These are phyloP conservation scores for Sialis fuliginosa DNA, from an alignment of 2,888 invertebrate species.

Conservation along the genomic window DNA sequence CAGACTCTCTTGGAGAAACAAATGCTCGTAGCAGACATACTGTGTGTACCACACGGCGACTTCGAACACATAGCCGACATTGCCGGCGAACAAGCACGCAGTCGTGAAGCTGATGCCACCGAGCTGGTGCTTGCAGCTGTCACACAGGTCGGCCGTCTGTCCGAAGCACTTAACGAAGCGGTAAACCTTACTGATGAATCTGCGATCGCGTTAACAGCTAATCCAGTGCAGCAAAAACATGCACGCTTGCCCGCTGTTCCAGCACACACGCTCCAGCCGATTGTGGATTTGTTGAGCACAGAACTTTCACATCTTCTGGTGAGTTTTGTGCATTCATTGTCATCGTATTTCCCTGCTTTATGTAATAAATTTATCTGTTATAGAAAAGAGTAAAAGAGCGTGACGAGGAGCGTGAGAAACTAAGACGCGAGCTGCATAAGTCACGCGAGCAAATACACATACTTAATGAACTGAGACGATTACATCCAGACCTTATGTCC, in stretches of 20 bases:
- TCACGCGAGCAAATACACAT: constrained; percentile 54
- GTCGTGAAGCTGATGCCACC: constrained; percentile 30
- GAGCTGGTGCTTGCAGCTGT: constrained; percentile 53
- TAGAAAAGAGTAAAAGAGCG: constrained; percentile 57
- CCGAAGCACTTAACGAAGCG: constrained; percentile 35
- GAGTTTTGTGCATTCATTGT: constrained; percentile 14
- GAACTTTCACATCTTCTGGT: constrained; percentile 55
- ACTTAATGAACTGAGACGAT: constrained; percentile 23
- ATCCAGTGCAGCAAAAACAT: constrained; percentile 22
- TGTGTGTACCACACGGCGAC: constrained; percentile 54
- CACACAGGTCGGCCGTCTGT: constrained; percentile 41
- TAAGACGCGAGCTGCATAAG: constrained; percentile 52
- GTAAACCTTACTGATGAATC: constrained; percentile 36
- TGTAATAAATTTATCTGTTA: constrained; percentile 10
- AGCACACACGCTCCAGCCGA: constrained; percentile 38
- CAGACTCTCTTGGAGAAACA: constrained; percentile 55
- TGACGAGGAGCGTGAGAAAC: constrained; percentile 55
- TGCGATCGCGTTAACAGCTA: constrained; percentile 29
- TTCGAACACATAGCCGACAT: constrained; percentile 49
- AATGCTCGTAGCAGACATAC: constrained; percentile 54
- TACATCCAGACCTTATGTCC: background rate
- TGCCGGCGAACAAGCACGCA: constrained; percentile 37
- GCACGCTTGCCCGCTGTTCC: constrained; percentile 37
- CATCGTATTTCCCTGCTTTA: background rate
- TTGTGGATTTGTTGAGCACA: constrained; percentile 42